phyloP scores from a whole-genome alignment of 1,140 invertebrate species.

The Metopolophium dirhodum region DNA sequence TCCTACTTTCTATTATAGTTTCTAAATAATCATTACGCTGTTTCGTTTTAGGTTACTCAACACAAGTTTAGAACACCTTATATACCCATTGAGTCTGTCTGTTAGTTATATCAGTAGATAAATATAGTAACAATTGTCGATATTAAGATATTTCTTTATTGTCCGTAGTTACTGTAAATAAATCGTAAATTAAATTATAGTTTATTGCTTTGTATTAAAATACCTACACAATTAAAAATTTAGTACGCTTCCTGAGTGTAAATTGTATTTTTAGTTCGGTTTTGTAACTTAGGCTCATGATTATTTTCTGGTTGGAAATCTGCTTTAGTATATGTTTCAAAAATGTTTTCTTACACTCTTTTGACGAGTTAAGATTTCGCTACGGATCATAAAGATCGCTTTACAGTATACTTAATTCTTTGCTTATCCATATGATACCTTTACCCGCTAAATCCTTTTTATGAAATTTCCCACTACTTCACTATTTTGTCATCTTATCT shows the following conservation, averaged over 20 bases:
- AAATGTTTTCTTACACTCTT: not conserved
- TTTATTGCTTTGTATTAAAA: too few relatives aligned
- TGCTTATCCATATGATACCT: not conserved
- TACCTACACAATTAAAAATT: too few relatives aligned
- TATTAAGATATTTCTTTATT: too few relatives aligned
- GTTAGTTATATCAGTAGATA: too few relatives aligned
- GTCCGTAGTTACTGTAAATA: too few relatives aligned
- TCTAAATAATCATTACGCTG: not conserved
- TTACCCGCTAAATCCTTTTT: not conserved
- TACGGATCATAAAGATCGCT: not conserved
- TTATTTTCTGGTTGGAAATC: not conserved
- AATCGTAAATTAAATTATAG: too few relatives aligned
- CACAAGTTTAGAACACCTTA: too few relatives aligned
- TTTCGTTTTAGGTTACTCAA: too few relatives aligned
- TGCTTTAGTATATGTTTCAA: not conserved
- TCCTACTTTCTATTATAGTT: not conserved
- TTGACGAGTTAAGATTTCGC: not conserved
- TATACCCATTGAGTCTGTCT: too few relatives aligned
- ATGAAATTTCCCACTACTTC: not conserved
- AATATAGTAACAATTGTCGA: too few relatives aligned
- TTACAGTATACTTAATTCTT: not conserved
- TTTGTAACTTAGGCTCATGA: not conserved
- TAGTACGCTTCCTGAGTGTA: too few relatives aligned
- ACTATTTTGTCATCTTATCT: conserved; percentile 1
- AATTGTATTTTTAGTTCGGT: not conserved